A percentile compares a stretch with the other conserved stretches of the same genome.
Conservation (phyloP, 2,797 vertebrate genomes). For the Luscinia luscinia region DNA sequence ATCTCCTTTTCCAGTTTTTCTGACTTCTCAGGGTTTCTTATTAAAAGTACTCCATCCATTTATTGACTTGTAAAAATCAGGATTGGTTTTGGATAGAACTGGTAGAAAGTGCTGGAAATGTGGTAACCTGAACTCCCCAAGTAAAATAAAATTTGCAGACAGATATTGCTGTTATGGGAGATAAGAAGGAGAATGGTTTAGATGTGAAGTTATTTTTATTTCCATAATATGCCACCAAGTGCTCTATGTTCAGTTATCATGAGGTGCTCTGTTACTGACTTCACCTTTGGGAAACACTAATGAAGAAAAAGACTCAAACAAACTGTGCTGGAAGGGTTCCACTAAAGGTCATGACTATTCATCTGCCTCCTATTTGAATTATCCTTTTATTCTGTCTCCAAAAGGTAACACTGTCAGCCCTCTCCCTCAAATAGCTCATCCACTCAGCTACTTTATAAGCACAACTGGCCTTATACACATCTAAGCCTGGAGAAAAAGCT, state of each 20-base stretch:
- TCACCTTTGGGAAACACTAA: not conserved
- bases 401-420: not conserved
- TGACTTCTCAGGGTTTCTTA: conserved; percentile 1
- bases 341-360: not conserved
- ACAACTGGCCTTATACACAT: not conserved
- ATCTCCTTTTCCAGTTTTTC: not conserved
- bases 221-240: not conserved
- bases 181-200: conserved; percentile 14
- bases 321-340: not conserved
- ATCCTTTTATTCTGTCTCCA: not conserved
- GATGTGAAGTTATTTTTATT: conserved; percentile 36
- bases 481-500: not conserved
- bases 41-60: conserved; percentile 48
- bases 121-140: conserved; percentile 54
- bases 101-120: conserved; percentile 60
- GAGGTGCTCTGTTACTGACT: not conserved
- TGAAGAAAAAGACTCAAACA: not conserved
- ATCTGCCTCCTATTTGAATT: not conserved
- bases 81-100: conserved; percentile 53
- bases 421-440: not conserved
- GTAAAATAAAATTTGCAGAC: conserved; percentile 41
- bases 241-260: not conserved
- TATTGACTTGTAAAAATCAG: conserved; percentile 70
- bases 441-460: not conserved
- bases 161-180: conserved; percentile 28